Evolutionary conservation across 2,888 invertebrate species (phyloP), one percentile per base, ranked within the genome.

Genomic region (Apomyelois bistriatella): DNA sequence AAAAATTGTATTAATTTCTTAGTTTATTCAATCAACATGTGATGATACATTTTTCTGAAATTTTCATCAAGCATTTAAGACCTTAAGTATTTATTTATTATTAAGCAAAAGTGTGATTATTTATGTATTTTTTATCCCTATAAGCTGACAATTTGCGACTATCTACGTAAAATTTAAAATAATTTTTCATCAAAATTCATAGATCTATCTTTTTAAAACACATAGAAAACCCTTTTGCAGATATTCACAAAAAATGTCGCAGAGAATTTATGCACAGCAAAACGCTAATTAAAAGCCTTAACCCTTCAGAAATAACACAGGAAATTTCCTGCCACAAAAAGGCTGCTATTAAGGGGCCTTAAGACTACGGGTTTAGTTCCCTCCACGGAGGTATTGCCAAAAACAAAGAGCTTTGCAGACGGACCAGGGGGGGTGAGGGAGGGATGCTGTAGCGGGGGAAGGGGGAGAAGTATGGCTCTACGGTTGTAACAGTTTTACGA

Each of bases 401-500:
- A 86, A 89, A 89, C 88, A 89, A 90, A 86, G 85, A 84, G 82
- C 74, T 69, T 68, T 70, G 76, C 77, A 86, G 85, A 85, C 83
- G 69, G 79, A 68, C 58, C 55, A 56, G 56, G 68, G 68, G 67
- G 70, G 72, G 58, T 61, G 56, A 56, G 68, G 61, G 68, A 58
- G 68, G 65, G 64, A 65, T 54, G 55, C 60, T 53, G 53, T 52
- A 50, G 52, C 58, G 61, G 58, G 59, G 58, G 42, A 53, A 59
- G 64, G 65, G 61, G 52, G 56, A 65, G 71, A 70, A 72, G 71
- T 52, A 50, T 65, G 69, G 72, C 66, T 64, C 61, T 66, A 66
- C 47, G 77, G 82, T 72, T 80, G 84, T 86, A 79, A 85, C 85
- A 76, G 78, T 87, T 90, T 89, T 89, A 90, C 85, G 89, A 87